Conservation (phyloP, 2,888 invertebrate genomes). For the Busseola fusca region DNA sequence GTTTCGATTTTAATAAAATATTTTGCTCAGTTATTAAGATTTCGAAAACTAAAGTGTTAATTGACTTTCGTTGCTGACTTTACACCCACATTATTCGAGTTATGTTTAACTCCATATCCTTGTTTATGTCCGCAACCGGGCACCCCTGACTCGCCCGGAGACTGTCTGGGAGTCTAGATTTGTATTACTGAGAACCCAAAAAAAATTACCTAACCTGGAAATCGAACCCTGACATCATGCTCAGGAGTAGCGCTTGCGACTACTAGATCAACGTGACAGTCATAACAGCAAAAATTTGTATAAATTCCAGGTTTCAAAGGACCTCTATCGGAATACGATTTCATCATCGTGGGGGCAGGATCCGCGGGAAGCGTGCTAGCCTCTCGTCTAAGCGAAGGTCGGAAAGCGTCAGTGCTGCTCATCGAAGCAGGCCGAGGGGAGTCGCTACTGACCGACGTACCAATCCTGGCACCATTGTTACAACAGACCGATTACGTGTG, state of each 20-base stretch:
- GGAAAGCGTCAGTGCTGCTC: slow-evolving; percentile 82
- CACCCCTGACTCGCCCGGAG: no score
- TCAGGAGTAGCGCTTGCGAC: neutral
- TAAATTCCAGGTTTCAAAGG: slow-evolving; percentile 76
- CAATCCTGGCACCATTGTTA: slow-evolving; percentile 81
- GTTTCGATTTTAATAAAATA: no score
- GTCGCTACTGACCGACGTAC: slow-evolving; percentile 80
- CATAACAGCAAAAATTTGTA: neutral
- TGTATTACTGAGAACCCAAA: neutral
- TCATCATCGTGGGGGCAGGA: slow-evolving; percentile 88
- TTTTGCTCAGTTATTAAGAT: no score
- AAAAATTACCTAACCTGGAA: neutral
- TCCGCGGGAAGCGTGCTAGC: slow-evolving; percentile 88
- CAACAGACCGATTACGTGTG: slow-evolving; percentile 84
- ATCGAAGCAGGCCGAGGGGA: slow-evolving; percentile 87
- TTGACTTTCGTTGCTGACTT: no score
- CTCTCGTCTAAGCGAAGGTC: slow-evolving; percentile 83
- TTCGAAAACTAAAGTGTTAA: no score
- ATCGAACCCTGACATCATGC: neutral
- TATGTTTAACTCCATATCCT: neutral
- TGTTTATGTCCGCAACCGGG: neutral
- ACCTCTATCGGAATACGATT: slow-evolving; percentile 81
- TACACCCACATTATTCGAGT: neutral
- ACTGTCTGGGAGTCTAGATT: neutral
- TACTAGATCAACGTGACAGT: neutral